Conservation (phyloP, 2,113 vertebrate genomes). For the Dunckerocampus dactyliophorus region DNA sequence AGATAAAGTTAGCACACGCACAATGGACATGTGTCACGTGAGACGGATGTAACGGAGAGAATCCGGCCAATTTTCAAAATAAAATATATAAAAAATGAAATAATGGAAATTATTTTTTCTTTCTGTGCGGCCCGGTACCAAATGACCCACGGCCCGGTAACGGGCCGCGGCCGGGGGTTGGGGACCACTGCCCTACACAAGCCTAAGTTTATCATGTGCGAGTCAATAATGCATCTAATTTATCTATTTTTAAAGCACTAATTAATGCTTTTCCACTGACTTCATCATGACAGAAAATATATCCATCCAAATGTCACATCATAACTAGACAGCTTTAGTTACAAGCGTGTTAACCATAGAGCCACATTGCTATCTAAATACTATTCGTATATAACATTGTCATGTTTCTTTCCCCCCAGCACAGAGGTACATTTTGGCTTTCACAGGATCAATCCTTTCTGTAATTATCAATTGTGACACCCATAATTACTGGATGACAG, state of each 20-base stretch:
- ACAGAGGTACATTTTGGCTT: conserved; percentile 61
- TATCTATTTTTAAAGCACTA: no score
- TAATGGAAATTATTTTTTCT: no score
- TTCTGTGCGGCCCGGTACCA: no score
- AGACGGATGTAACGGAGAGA: no score
- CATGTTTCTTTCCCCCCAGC: conserved; percentile 60
- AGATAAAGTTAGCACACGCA: no score
- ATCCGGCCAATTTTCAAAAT: no score
- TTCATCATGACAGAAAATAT: conserved; percentile 27
- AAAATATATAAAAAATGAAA: no score
- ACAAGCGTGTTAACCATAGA: conserved; percentile 33
- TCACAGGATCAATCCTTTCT: conserved; percentile 61
- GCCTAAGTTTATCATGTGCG: conserved; percentile 19
- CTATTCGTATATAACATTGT: conserved; percentile 53
- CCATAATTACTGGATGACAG: conserved; percentile 65
- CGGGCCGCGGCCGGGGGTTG: no score
- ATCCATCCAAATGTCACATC: neutral
- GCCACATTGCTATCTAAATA: conserved; percentile 45
- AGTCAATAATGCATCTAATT: neutral
- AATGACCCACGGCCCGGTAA: no score
- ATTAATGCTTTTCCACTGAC: conserved; percentile 22
- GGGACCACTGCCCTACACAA: no score
- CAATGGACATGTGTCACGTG: no score
- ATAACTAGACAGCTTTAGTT: conserved; percentile 4
- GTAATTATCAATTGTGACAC: conserved; percentile 71